Evolutionary conservation across 2,797 vertebrate species (phyloP), one percentile per base, ranked within the genome.

Genomic region (Rhabdomys pumilio): DNA sequence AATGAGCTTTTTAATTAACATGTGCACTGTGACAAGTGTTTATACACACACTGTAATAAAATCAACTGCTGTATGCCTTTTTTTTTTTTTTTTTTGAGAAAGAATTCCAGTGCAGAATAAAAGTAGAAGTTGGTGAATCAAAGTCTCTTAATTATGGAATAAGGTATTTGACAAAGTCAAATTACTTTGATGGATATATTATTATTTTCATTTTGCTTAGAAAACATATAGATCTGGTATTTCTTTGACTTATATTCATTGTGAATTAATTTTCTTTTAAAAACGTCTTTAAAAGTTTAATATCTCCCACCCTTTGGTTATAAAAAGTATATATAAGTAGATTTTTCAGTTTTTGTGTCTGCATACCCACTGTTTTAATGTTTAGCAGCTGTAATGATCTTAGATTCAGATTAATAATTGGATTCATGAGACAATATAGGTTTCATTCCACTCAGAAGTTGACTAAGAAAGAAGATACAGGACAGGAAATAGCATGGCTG

Each of bases 191-290:
- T 61, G 38, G 29, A 41, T 81, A 5, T 96, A n/a, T 61, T 83
- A 59, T 50, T 95, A 86, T 80, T 95, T 91, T 93, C 65, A 90
- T 89, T 94, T 95, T 95, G 31, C 34, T 89, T 83, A 19, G 38
- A 38, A 89, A 44, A 72, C 82, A 61, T 85, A 47, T 89, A 38
- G 4, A 77, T 38, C 26, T 1, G 57, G 15, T 20, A 69, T 50
- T 90, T 69, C 86, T 90, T 93, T 59, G 73, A 83, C 20, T 91
- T n/a, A 31, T n/a, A 82, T 19, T 94, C 76, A 83, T 88, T 96
- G 63, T 57, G 29, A 95, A 84, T 75, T 83, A 77, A 86, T 90
- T 92, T 97, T 69, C 50, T 93, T 44, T 50, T 15, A 82, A 92
- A 53, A 29, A 26, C 82, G 79, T 79, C n/a, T 82, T 97, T 59